Evolutionary conservation across 2,113 vertebrate genomes (phyloP), one percentile per base, ranked within the genome.

Genomic region (Carlito syrichta): DNA sequence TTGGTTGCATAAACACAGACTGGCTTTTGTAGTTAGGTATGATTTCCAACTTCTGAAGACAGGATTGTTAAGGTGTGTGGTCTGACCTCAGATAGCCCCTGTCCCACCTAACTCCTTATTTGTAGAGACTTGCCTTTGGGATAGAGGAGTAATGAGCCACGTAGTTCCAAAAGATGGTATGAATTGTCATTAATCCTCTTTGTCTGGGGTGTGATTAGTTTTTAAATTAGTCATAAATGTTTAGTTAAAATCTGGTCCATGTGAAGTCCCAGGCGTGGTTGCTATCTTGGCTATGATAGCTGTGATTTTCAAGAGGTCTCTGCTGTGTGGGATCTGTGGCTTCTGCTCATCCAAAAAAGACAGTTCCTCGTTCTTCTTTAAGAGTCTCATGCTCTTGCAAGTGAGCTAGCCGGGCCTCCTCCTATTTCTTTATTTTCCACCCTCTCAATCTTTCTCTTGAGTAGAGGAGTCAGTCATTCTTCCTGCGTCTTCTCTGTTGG

Each of bases 211-310:
- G n/a, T 81, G n/a, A 52, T 10, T 79, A 74, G 30, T 86, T 96
- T 91, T 74, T 86, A 91, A 82, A 27, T 77, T 94, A 76, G 40
- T 92, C 54, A 60, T n/a, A 91, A 63, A 58, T 85, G 19, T 94
- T 77, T 62, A 25, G 73, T 94, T 45, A 81, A 76, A 78, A 23
- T 52, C 43, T 97, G 84, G 22, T 38, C n/a, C 45, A 16, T 78
- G 32, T 60, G 73, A 71, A 68, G 54, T 84, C 50, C 30, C 54
- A 76, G 48, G 40, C 50, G 66, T 89, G 52, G 60, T 68, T 91
- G 74, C 45, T 23, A 45, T 58, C 89, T 93, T 74, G 69, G 56
- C 66, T 87, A 3, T 69, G 81, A 87, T 16, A 52, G 9, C 27
- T 40, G 19, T 94, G 82, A 63, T 45, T 22, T 96, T 93, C 62